phyloP scores from a whole-genome alignment of 2,797 vertebrate genomes.

The Yasuhikotakia modesta region DNA sequence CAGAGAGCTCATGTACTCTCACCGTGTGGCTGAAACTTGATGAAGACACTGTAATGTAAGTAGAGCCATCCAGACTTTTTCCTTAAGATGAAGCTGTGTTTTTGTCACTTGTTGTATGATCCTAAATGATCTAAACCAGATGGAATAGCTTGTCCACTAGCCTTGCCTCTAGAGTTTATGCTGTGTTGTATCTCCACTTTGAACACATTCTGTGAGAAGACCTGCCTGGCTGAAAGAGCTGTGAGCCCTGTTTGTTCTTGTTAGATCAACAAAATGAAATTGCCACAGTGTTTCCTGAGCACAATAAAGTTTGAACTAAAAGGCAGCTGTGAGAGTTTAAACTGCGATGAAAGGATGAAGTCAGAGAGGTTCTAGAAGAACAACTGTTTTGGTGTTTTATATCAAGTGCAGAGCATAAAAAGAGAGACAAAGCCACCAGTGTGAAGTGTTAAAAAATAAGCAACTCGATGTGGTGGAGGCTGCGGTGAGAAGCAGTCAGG shows the following conservation, averaged over 20 bases:
- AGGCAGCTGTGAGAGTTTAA: conserved; percentile 67
- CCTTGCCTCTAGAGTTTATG: no score
- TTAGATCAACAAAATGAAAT: conserved; percentile 66
- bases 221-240: conserved; percentile 55
- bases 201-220: conserved; percentile 43
- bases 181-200: conserved; percentile 39
- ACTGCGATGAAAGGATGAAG: conserved; percentile 64
- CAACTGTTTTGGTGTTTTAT: conserved; percentile 59
- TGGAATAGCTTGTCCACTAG: conserved; percentile 34
- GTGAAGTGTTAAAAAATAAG: conserved; percentile 54
- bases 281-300: conserved; percentile 62
- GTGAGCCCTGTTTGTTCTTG: conserved; percentile 30
- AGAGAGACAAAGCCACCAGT: conserved; percentile 54
- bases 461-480: conserved; percentile 41
- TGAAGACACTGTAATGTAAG: conserved; percentile 86
- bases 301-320: conserved; percentile 61
- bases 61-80: conserved; percentile 67
- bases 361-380: conserved; percentile 56
- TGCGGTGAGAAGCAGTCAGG: conserved; percentile 30
- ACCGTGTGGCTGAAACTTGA: conserved; percentile 89
- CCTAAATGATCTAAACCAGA: conserved; percentile 34
- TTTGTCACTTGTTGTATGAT: conserved; percentile 48
- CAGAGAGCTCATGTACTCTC: conserved; percentile 83
- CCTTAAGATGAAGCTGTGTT: conserved; percentile 61
- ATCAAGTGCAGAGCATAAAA: conserved; percentile 61